Evolutionary conservation across 1,140 invertebrate genomes (phyloP).

Genomic region (Bombus confusus): DNA sequence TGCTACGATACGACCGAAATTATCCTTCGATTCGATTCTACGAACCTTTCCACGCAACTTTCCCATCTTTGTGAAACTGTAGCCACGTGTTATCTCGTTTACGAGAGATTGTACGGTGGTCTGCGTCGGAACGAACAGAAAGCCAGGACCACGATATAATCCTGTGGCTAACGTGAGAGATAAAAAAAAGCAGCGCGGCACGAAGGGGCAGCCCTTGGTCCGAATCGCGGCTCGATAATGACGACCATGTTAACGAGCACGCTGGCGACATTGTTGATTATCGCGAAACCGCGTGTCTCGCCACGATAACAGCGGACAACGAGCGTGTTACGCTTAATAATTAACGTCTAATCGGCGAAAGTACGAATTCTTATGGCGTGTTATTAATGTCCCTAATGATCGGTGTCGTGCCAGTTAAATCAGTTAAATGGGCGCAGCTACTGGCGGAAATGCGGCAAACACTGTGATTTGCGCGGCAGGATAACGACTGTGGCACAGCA

Average conservation of each 20-base stretch:
- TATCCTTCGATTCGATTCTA: neutral
- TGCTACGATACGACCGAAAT: too few species aligned
- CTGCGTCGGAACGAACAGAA: neutral
- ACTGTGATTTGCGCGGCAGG: neutral
- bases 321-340: slow-evolving; percentile 64
- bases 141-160: slow-evolving; percentile 24
- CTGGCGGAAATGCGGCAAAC: slow-evolving; percentile 18
- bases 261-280: slow-evolving; percentile 73
- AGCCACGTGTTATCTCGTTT: neutral
- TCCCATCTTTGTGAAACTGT: neutral
- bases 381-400: slow-evolving; percentile 20
- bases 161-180: neutral
- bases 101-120: neutral
- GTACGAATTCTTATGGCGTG: slow-evolving; percentile 25
- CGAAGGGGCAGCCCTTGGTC: slow-evolving; percentile 2
- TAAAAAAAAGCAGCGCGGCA: neutral
- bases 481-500: neutral
- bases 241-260: slow-evolving; percentile 61
- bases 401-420: slow-evolving; percentile 11
- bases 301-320: slow-evolving; percentile 70
- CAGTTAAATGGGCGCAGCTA: neutral
- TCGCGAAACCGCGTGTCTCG: slow-evolving; percentile 78
- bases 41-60: neutral
- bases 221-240: slow-evolving; percentile 36
- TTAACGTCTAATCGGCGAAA: slow-evolving; percentile 50